Conservation (phyloP, 2,888 invertebrate genomes). For the Trachelus tabidus region DNA sequence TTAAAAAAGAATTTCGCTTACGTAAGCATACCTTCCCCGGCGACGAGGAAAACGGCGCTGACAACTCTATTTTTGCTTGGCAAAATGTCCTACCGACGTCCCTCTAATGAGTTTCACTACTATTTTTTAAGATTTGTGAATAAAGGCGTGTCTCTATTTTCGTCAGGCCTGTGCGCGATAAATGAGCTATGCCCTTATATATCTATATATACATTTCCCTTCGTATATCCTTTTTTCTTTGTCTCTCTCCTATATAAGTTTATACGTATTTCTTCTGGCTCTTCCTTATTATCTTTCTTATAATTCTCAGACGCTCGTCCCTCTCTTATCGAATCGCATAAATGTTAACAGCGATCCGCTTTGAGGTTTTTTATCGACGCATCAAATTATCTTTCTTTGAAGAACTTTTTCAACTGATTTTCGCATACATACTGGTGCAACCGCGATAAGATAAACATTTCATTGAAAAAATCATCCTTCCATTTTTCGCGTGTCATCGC, state of each 20-base stretch:
- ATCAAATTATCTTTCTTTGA: background rate
- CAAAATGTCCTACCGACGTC: background rate
- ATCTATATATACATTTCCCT: background rate
- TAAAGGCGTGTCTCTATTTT: background rate
- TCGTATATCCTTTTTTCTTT: background rate
- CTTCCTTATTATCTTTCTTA: background rate
- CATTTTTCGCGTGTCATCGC: no score
- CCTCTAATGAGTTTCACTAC: background rate
- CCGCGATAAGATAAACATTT: background rate
- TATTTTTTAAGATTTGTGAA: background rate
- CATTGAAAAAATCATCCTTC: background rate
- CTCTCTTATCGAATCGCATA: background rate
- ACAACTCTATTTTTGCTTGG: slow-evolving; percentile 4
- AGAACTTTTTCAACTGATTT: background rate
- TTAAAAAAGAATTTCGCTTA: slow-evolving; percentile 5
- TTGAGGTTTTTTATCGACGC: background rate
- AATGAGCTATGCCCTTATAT: background rate
- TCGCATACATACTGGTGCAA: background rate
- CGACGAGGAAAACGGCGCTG: background rate
- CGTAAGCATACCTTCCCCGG: background rate
- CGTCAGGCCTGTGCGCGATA: background rate
- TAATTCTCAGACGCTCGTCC: background rate
- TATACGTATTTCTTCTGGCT: background rate
- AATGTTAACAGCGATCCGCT: background rate
- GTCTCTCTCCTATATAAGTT: background rate